Conservation (phyloP, 2,888 invertebrate species). For the Sarcophaga carnaria region DNA sequence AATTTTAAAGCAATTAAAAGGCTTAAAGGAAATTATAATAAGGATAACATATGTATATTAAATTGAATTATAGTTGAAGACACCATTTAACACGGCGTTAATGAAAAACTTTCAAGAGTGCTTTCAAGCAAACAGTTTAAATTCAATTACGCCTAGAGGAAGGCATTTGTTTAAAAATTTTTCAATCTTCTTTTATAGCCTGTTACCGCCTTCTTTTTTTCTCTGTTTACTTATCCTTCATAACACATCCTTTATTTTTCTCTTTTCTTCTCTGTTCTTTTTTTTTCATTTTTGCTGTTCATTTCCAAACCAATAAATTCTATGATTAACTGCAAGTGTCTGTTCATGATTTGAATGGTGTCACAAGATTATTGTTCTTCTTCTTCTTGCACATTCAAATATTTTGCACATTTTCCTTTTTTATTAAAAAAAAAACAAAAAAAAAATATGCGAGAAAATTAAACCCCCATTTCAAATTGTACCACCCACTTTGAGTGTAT, state of each 20-base stretch:
- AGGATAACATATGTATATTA: too few species aligned
- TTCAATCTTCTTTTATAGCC: too few species aligned
- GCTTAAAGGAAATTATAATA: too few species aligned
- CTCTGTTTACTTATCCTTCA: too few species aligned
- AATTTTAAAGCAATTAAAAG: too few species aligned
- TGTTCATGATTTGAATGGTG: constrained; percentile 64
- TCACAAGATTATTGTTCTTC: constrained; percentile 46
- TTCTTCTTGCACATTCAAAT: constrained; percentile 14
- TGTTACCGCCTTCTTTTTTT: too few species aligned
- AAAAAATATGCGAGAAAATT: background rate
- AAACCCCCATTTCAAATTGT: background rate
- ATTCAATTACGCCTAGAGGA: too few species aligned
- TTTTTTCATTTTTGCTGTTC: constrained; percentile 11
- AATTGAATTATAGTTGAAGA: too few species aligned
- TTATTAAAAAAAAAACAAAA: background rate
- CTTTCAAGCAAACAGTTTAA: too few species aligned
- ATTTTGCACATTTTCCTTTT: constrained; percentile 1
- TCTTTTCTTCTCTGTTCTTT: background rate
- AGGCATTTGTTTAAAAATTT: too few species aligned
- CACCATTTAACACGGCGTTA: too few species aligned
- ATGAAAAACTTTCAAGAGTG: too few species aligned
- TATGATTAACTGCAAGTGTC: constrained; percentile 66
- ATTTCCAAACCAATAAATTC: constrained; percentile 56
- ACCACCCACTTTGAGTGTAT: constrained; percentile 30
- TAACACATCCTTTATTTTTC: background rate